Evolutionary conservation across 1,140 invertebrate species (phyloP).

Genomic region (Drosophila nigromelanica): DNA sequence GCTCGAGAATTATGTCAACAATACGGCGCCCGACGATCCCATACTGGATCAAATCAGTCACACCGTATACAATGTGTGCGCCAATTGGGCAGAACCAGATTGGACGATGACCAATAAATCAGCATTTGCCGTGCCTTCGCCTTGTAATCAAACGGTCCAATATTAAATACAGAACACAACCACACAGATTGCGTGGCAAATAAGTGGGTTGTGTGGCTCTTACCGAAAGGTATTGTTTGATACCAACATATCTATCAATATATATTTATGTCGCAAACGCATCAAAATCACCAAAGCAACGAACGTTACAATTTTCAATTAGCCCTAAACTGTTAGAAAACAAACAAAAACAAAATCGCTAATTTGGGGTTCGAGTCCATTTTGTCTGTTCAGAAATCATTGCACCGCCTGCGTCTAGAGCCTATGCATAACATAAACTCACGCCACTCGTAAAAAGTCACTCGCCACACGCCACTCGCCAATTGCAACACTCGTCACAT

Average conservation of each 20-base stretch:
- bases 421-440: slow-evolving; percentile 15
- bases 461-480: slow-evolving; percentile 17
- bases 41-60: slow-evolving; percentile 48
- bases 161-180: slow-evolving; percentile 10
- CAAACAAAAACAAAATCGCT: slow-evolving; percentile 13
- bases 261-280: slow-evolving; percentile 39
- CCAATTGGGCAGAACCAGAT: slow-evolving; percentile 14
- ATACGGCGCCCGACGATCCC: slow-evolving; percentile 47
- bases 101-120: slow-evolving; percentile 27
- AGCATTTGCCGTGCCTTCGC: slow-evolving; percentile 47
- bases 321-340: background rate
- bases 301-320: background rate
- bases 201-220: slow-evolving; percentile 33
- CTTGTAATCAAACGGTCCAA: slow-evolving; percentile 41
- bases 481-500: slow-evolving; percentile 20
- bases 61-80: slow-evolving; percentile 36
- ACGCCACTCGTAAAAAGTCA: slow-evolving; percentile 14
- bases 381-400: slow-evolving; percentile 17
- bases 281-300: slow-evolving; percentile 34
- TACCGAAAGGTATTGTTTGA: slow-evolving; percentile 63
- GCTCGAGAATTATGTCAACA: slow-evolving; percentile 34
- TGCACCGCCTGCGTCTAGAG: slow-evolving; percentile 4
- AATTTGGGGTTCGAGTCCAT: slow-evolving; percentile 13
- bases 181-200: background rate
- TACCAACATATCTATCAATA: slow-evolving; percentile 26